These are phyloP conservation scores for Druon quercuslanigerum DNA, from an alignment of 1,140 invertebrate species.

Conservation along the genomic window DNA sequence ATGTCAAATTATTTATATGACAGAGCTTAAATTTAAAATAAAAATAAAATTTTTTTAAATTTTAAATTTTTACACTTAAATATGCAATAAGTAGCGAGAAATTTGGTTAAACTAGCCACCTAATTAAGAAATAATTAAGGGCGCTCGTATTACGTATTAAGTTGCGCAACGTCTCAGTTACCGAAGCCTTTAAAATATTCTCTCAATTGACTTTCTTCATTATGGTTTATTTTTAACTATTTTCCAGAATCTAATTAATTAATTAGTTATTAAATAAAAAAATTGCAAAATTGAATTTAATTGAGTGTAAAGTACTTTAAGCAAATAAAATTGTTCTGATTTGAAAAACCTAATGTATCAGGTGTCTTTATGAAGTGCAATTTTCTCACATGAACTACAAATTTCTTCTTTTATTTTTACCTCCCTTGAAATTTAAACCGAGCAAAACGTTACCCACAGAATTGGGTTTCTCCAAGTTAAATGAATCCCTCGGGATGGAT, in stretches of 20 bases:
- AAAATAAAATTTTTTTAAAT: no score
- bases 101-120: neutral
- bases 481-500: neutral
- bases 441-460: neutral
- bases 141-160: neutral
- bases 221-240: no score
- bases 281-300: no score
- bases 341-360: neutral
- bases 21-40: no score
- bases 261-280: no score
- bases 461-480: neutral
- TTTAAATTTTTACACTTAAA: no score
- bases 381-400: neutral
- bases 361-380: neutral
- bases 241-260: no score
- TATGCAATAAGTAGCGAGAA: neutral
- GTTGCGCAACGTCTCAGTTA: neutral
- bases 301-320: no score
- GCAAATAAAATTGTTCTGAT: no score
- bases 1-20: no score
- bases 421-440: conserved; percentile 1
- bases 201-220: no score
- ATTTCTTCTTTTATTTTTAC: neutral
- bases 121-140: conserved; percentile 16
- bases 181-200: no score